Conservation (phyloP, 2,888 invertebrate genomes). For the Apotomis capreana region DNA sequence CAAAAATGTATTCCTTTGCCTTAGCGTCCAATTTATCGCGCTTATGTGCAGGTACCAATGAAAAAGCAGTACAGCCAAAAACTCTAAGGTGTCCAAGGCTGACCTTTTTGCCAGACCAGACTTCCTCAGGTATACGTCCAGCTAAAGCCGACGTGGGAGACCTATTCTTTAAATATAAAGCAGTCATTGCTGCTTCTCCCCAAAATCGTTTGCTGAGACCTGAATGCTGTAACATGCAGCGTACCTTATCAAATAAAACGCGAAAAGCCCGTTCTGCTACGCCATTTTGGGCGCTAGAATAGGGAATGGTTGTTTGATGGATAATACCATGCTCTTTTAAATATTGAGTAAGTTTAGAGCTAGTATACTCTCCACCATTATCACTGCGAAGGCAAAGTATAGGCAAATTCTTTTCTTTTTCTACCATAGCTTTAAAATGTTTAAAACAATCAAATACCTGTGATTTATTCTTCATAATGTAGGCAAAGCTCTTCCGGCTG, state of each 20-base stretch:
- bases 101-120: not conserved
- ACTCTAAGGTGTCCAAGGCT: not conserved
- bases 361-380: not conserved
- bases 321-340: conserved; percentile 7
- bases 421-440: not conserved
- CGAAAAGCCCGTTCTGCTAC: not conserved
- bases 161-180: not conserved
- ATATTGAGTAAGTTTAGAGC: not conserved
- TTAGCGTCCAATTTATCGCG: conserved; percentile 9
- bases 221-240: conserved; percentile 3
- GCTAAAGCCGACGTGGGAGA: not conserved
- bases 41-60: conserved; percentile 5
- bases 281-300: not conserved
- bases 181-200: not conserved
- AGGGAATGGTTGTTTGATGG: conserved; percentile 1
- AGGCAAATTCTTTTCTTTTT: not conserved
- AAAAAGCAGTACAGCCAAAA: conserved; percentile 14
- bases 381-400: not conserved
- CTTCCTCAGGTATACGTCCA: conserved; percentile 1
- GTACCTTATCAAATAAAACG: not conserved
- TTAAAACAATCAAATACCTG: conserved; percentile 3
- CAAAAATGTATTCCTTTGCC: conserved; percentile 11
- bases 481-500: not conserved
- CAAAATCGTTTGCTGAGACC: not conserved
- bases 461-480: not conserved